Evolutionary conservation across 1,140 invertebrate genomes (phyloP).

Genomic region (Lerema accius): DNA sequence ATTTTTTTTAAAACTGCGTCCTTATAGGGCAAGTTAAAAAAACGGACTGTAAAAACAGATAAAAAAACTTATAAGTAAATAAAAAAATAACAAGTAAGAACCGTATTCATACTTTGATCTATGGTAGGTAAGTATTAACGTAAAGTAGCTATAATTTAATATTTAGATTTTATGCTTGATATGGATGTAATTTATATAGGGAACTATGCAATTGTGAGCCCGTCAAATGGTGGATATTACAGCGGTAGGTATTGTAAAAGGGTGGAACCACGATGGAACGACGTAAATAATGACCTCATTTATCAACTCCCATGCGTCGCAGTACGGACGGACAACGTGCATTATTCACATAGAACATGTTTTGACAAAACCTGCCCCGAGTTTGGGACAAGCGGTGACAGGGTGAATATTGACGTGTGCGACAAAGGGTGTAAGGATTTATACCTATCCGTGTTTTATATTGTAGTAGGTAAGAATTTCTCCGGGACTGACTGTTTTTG

Average conservation of each 20-base stretch:
- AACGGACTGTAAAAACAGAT: no score
- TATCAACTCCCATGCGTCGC: constrained; percentile 12
- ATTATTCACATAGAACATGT: constrained; percentile 20
- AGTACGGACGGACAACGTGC: constrained; percentile 13
- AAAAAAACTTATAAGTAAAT: no score
- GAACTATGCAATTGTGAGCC: background rate
- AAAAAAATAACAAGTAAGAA: no score
- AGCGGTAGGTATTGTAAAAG: constrained; percentile 9
- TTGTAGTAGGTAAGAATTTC: no score
- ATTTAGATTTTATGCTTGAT: no score
- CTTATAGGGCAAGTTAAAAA: no score
- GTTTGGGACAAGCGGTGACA: background rate
- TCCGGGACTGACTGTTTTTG: no score
- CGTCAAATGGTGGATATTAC: constrained; percentile 1
- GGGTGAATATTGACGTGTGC: background rate
- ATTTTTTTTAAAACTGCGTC: no score
- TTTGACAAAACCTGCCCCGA: constrained; percentile 16
- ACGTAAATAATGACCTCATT: constrained; percentile 10
- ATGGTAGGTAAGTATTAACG: no score
- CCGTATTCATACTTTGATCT: no score
- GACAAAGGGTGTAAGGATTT: background rate
- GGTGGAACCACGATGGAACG: constrained; percentile 2
- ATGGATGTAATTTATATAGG: background rate
- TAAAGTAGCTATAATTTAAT: no score
- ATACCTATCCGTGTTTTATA: no score